A percentile compares a stretch with the other conserved stretches of the same genome.
These are phyloP conservation scores for Tipula helvola DNA, from an alignment of 2,888 invertebrate genomes.

Conservation along the genomic window DNA sequence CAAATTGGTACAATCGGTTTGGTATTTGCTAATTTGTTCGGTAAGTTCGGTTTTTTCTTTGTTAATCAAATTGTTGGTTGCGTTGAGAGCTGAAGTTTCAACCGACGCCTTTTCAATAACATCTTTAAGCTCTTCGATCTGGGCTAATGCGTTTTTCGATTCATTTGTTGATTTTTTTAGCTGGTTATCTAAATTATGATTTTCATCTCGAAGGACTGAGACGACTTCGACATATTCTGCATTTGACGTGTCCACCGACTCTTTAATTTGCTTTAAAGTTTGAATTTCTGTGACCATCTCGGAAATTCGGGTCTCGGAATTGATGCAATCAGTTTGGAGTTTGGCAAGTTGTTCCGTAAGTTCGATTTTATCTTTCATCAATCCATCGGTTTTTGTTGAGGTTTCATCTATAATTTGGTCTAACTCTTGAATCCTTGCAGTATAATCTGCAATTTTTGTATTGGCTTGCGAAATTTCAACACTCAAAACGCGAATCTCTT, in stretches of 20 bases:
- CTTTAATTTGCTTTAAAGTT: not conserved
- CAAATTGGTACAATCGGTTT: not conserved
- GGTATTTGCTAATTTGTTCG: not conserved
- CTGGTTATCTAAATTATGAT: not conserved
- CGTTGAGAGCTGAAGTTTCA: not conserved
- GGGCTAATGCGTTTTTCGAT: not conserved
- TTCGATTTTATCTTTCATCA: not conserved
- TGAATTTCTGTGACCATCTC: not conserved
- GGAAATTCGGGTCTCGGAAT: not conserved
- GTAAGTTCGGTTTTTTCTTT: not conserved
- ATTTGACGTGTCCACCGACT: not conserved
- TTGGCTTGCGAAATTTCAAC: not conserved
- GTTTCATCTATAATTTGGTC: not conserved
- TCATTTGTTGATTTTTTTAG: not conserved
- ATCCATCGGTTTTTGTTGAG: not conserved
- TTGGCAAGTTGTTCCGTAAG: not conserved
- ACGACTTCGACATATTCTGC: not conserved
- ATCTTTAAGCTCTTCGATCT: not conserved
- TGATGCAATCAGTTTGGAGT: not conserved
- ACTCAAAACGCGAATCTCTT: not conserved
- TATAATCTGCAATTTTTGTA: not conserved
- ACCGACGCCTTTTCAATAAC: not conserved
- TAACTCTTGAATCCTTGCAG: not conserved
- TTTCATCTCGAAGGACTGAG: not conserved
- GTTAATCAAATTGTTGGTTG: not conserved